phyloP scores from a whole-genome alignment of 2,888 invertebrate species.

The Philonicus albiceps region DNA sequence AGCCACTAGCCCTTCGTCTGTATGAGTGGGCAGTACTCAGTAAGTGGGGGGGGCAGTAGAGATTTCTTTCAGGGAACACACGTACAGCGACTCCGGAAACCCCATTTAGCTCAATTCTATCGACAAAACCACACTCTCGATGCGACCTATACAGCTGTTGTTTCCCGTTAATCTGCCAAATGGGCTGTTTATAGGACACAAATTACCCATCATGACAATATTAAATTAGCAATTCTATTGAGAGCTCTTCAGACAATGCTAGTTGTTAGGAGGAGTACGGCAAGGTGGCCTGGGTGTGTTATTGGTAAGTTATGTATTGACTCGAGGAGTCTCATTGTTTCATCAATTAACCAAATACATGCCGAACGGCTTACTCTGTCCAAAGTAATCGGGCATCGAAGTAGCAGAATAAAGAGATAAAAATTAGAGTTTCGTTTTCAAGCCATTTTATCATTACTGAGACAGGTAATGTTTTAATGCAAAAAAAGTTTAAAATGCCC shows the following conservation, averaged over 20 bases:
- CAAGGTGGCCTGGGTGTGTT: neutral
- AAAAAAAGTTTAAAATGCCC: too few relatives aligned
- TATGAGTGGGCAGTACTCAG: neutral
- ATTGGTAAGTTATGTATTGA: neutral
- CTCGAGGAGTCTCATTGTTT: neutral
- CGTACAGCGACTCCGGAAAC: neutral
- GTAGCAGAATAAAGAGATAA: neutral
- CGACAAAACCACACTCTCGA: slow-evolving; percentile 1
- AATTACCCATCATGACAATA: slow-evolving; percentile 33
- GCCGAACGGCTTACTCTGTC: neutral
- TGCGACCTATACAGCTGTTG: slow-evolving; percentile 4
- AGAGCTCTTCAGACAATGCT: slow-evolving; percentile 11
- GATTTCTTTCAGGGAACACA: neutral
- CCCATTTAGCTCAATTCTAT: neutral
- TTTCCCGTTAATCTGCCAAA: slow-evolving; percentile 23
- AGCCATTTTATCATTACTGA: neutral
- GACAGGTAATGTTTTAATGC: too few relatives aligned
- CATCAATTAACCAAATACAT: neutral
- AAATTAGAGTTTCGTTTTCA: neutral
- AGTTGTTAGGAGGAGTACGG: neutral
- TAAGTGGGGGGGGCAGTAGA: neutral
- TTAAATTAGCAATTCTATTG: slow-evolving; percentile 34
- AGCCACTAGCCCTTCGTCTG: neutral
- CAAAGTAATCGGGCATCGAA: neutral
- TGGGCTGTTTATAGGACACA: slow-evolving; percentile 33